Evolutionary conservation across 1,140 invertebrate genomes (phyloP), one percentile per base, ranked within the genome.

Genomic region (Halictus rubicundus): DNA sequence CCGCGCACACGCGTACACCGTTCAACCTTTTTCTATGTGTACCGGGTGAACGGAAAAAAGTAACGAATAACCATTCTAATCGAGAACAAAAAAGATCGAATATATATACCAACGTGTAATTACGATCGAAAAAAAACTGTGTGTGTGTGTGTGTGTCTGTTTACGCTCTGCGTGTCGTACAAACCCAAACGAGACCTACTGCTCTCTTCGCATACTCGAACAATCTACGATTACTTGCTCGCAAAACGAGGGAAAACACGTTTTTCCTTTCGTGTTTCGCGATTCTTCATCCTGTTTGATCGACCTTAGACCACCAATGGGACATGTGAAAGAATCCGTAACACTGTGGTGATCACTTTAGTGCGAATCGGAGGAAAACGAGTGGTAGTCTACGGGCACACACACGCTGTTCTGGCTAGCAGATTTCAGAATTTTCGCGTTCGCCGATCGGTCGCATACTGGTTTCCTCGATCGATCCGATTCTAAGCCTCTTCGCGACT

Each of bases 81-180:
- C 49, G 49, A 52, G 49, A 52, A 52, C 49, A 52, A 52, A 6
- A 21, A 52, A 21, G 32, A 52, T 46, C 49, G 49, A 52, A 52
- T 21, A 5, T 52, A 16, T 19, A 46, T 21, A 52, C 16, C 49
- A 52, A 52, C 49, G 49, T 52, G 49, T 52, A 52, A 52, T 52
- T 52, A 52, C 54, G 74, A 69, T 76, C 74, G 74, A 69, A 60
- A 23, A 46, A 69, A 76, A 52, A 68, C 39, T 19, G 39, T 54
- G 25, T 46, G 14, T 32, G 32, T 32, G 5, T 32, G 32, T 32
- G 14, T 32, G 32, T 32, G 5, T 32, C 3, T 32, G 14, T 46
- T 16, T 52, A 65, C 72, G 61, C 6, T 66, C 32, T 57, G 72
- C 63, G 39, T 9, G 71, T 60, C 27, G n/a, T 74, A 52, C 54